These are phyloP conservation scores for Conops quadrifasciatus DNA, from an alignment of 2,888 invertebrate genomes.

Conservation along the genomic window DNA sequence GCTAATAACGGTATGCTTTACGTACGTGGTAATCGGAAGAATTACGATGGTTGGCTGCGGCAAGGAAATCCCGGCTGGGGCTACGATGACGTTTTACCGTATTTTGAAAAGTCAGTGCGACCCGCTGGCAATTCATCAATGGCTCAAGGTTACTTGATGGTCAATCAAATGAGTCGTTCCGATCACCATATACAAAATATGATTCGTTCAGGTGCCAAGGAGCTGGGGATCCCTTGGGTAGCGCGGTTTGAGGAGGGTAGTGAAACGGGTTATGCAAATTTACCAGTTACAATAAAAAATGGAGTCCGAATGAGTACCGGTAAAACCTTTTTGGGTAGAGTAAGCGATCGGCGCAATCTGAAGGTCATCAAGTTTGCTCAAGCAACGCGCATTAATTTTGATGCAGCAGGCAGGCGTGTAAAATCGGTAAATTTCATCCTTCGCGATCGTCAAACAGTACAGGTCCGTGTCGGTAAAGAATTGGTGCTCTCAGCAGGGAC, in stretches of 20 bases:
- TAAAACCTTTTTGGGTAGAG: conserved; percentile 68
- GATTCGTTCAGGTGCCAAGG: conserved; percentile 73
- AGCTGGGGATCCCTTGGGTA: conserved; percentile 71
- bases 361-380: conserved; percentile 66
- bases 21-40: conserved; percentile 68
- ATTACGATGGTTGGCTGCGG: conserved; percentile 68
- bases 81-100: conserved; percentile 65
- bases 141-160: conserved; percentile 64
- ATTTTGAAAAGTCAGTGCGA: conserved; percentile 68
- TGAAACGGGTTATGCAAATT: conserved; percentile 67
- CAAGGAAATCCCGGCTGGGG: conserved; percentile 69
- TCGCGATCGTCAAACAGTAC: conserved; percentile 57
- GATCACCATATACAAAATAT: conserved; percentile 66
- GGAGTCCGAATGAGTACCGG: conserved; percentile 69
- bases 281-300: conserved; percentile 67
- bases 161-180: conserved; percentile 51
- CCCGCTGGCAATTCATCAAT: conserved; percentile 58
- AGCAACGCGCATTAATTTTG: conserved; percentile 67
- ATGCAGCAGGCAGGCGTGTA: conserved; percentile 63
- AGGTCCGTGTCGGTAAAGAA: conserved; percentile 45
- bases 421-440: conserved; percentile 62
- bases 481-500: conserved; percentile 62
- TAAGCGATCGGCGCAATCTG: conserved; percentile 61
- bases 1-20: conserved; percentile 71
- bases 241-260: conserved; percentile 73